Base-by-base conservation (phyloP, 2,797 vertebrate species). In the Sebastes wilsoni region DNA sequence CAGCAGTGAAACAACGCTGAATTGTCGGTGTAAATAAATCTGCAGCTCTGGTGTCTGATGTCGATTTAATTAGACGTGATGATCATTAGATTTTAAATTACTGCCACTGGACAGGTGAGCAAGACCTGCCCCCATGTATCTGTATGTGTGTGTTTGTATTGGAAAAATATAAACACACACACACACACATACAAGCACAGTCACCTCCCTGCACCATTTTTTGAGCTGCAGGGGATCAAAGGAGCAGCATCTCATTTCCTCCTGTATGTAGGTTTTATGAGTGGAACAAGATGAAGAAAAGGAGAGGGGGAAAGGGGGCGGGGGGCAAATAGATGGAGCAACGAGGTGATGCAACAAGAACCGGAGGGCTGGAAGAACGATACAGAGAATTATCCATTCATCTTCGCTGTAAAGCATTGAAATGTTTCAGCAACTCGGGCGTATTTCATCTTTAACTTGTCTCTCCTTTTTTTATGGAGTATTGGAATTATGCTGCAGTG, bases 181-280 rank as follows among this genome's bases (percentile, higher is more conserved):
- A 73, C 32, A 36, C 34, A 36, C 36, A 79, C 59, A 84, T 22
- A 38, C 22, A 68, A 25, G 16, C 77, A 65, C 52, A 62, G 61
- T 74, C 38, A 12, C 27, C 67, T 75, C 81, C 28, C 79, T 88
- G 83, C 90, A 77, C 72, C 83, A 87, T 80, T 67, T 67, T 86
- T 66, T 0, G 2, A 85, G 84, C 87, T 85, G 78, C 74, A 81
- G 85, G 77, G 72, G 79, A 83, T 90, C 70, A 79, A 82, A 88
- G 61, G 14, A 90, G 80, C 81, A 81, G 84, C 82, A 72, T 87
- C 81, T 92, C 73, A 88, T 90, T 90, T 91, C 82, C 81, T 65
- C 75, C 71, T 85, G 78, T 79, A 59, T 91, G 77, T 86, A 75
- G 86, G 84, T 88, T 90, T 90, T 89, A 88, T 84, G 85, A 88